Evolutionary conservation across 2,888 invertebrate genomes (phyloP).

Genomic region (Brenthis ino): DNA sequence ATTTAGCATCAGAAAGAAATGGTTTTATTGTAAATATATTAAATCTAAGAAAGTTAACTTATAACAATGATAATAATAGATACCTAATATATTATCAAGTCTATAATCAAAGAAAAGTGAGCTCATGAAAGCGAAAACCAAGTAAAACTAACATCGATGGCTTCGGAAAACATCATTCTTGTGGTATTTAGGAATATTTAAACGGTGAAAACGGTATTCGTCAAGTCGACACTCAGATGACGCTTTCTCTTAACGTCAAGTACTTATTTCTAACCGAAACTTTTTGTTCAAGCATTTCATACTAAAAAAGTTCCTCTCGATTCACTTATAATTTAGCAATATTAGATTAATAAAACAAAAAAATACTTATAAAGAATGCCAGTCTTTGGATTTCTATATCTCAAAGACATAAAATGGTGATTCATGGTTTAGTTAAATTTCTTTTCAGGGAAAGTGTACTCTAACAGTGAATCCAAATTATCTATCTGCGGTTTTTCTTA

Average conservation of each 20-base stretch:
- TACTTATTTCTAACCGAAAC: conserved; percentile 5
- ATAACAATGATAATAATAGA: background rate
- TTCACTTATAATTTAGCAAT: background rate
- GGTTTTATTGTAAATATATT: no score
- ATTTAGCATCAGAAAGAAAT: no score
- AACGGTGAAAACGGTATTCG: conserved; percentile 39
- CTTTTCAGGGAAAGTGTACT: no score
- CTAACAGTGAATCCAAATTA: no score
- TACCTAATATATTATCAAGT: background rate
- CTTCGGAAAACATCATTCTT: conserved; percentile 33
- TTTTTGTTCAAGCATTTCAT: background rate
- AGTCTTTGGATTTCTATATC: no score
- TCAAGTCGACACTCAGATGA: conserved; percentile 20
- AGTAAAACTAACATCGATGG: conserved; percentile 27
- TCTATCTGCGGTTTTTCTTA: no score
- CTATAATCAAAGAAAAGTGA: conserved; percentile 18
- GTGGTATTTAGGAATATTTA: conserved; percentile 40
- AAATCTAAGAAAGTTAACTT: no score
- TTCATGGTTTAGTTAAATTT: no score
- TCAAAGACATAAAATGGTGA: no score
- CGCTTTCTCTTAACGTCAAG: conserved; percentile 36
- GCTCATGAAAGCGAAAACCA: conserved; percentile 36
- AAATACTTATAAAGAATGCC: no score
- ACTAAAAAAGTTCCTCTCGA: background rate
- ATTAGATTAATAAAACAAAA: no score